Evolutionary conservation across 1,140 invertebrate genomes (phyloP), one percentile per base, ranked within the genome.

Genomic region (Drosophila sp.): DNA sequence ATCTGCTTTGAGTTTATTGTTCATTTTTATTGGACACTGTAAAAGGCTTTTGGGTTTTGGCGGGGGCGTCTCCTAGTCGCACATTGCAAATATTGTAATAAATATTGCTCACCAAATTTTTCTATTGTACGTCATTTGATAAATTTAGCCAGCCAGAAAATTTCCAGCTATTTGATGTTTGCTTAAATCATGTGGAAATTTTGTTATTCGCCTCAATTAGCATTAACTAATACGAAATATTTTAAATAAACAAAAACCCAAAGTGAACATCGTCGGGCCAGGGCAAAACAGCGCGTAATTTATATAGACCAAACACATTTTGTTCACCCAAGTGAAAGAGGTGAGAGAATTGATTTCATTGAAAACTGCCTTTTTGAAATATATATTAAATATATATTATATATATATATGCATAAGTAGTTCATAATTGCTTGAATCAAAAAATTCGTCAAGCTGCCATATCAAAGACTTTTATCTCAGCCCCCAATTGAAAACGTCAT

Each of bases 1-100:
- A 50, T 50, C 44, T 50, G 44, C 44, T 50, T 50, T 50, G 44
- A 50, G 44, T 87, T 83, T 82, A 71, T 78, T 56, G 50, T 63
- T 58, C 76, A 71, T 62, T 89, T 89, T 89, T 89, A 87, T 86
- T 87, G 84, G 83, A 73, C 72, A 74, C 84, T 89, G 83, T 87
- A 87, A 85, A 86, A 81, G 71, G 65, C 78, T 50, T 50, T 50
- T 50, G 44, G 44, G 44, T 50, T 50, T 50, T 25, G 33, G 63
- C n/a, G 38, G 44, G 23, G 8, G 23, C 3, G 41, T 50, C 6
- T 44, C 17, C 44, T 50, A 50, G 44, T 50, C 25, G 44, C 44
- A 50, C 44, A 50, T 69, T 80, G 83, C 85, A 79, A 66, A 86
- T 81, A 83, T 87, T 89, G 84, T 90, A 89, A 87, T 89, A 89